Conservation (phyloP, 1,140 invertebrate genomes). For the Neotoxoptera formosana region DNA sequence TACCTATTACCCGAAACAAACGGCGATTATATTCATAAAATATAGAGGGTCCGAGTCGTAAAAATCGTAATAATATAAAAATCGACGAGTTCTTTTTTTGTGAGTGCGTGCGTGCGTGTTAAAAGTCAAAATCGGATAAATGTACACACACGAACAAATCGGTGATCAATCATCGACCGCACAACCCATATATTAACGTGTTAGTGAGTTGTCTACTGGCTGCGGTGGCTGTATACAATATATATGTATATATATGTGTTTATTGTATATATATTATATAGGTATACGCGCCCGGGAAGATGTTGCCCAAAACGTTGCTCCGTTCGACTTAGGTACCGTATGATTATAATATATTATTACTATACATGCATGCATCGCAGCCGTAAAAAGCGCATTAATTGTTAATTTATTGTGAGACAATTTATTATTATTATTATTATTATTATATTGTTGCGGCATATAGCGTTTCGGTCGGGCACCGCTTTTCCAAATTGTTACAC, state of each 20-base stretch:
- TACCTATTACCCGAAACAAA: background rate
- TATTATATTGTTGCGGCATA: background rate
- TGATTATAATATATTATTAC: background rate
- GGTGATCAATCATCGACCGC: conserved; percentile 31
- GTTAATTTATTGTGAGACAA: conserved; percentile 1
- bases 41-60: background rate
- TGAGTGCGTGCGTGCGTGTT: background rate
- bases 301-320: background rate
- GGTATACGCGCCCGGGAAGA: background rate
- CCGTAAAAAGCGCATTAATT: conserved; percentile 1
- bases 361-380: no score
- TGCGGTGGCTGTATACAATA: background rate
- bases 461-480: background rate
- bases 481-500: conserved; percentile 3
- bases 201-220: background rate
- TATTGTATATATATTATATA: no score
- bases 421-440: background rate
- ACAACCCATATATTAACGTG: background rate
- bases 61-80: background rate
- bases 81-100: background rate
- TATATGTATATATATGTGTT: background rate
- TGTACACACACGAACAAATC: conserved; percentile 31
- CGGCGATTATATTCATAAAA: background rate
- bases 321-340: background rate
- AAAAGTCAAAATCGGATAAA: conserved; percentile 22